A percentile compares a stretch with the other conserved stretches of the same genome.
Evolutionary conservation across 2,888 invertebrate species (phyloP).

Genomic region (Perizoma affinitatum): DNA sequence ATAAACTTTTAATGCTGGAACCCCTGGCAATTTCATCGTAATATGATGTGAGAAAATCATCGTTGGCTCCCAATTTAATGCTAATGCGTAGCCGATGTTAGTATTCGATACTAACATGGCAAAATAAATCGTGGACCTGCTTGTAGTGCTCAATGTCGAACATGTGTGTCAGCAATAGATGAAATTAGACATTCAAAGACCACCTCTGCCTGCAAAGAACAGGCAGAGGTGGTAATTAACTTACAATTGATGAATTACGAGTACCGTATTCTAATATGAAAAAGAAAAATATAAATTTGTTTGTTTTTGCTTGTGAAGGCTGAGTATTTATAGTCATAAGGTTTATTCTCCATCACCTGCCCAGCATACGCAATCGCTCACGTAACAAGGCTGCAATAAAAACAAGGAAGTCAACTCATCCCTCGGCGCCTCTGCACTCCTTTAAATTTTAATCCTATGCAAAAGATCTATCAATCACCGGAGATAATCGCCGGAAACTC

Average conservation of each 20-base stretch:
- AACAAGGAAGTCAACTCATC: slow-evolving; percentile 37
- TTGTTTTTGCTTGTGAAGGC: slow-evolving; percentile 13
- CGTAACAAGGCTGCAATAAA: slow-evolving; percentile 37
- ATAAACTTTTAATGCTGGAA: no score
- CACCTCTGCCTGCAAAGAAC: not conserved
- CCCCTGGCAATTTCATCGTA: not conserved
- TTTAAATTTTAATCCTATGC: slow-evolving; percentile 22
- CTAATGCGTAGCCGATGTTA: slow-evolving; percentile 51
- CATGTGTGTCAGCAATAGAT: slow-evolving; percentile 2
- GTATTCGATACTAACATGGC: slow-evolving; percentile 27
- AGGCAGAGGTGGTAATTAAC: no score
- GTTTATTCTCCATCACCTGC: slow-evolving; percentile 35
- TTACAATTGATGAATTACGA: no score
- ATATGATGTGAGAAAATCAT: slow-evolving; percentile 2
- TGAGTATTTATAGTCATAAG: slow-evolving; percentile 24
- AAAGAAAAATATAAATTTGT: not conserved
- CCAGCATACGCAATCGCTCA: slow-evolving; percentile 32
- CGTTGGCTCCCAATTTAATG: slow-evolving; percentile 5
- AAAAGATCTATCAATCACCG: slow-evolving; percentile 39
- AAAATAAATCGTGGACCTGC: slow-evolving; percentile 16
- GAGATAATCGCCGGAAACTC: slow-evolving; percentile 56
- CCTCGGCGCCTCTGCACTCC: slow-evolving; percentile 18
- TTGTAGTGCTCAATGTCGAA: slow-evolving; percentile 8
- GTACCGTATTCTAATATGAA: no score
- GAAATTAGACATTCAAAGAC: slow-evolving; percentile 7